phyloP scores from a whole-genome alignment of 2,888 invertebrate genomes.

The Actias luna region DNA sequence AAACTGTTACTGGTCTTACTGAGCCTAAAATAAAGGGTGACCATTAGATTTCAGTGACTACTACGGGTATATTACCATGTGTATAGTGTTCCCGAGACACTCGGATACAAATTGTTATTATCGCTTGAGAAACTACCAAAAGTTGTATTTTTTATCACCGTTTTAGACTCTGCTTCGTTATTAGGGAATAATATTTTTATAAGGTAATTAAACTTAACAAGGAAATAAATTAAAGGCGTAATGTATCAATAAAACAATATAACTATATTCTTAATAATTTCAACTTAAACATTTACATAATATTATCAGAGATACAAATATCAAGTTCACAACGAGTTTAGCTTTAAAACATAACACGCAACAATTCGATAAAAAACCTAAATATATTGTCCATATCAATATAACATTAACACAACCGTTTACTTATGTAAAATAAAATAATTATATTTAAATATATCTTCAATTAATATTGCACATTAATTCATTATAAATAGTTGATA shows the following conservation, averaged over 20 bases:
- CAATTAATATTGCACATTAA: neutral
- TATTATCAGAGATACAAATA: constrained; percentile 17
- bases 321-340: constrained; percentile 24
- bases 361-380: constrained; percentile 38
- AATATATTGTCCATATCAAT: constrained; percentile 9
- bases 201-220: neutral
- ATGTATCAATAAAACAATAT: neutral
- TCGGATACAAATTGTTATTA: no score
- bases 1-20: no score
- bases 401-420: constrained; percentile 54
- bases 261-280: constrained; percentile 53
- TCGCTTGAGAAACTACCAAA: no score
- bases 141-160: no score
- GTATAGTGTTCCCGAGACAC: no score
- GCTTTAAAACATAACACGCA: constrained; percentile 35
- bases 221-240: neutral
- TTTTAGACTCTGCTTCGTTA: neutral
- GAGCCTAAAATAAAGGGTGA: no score
- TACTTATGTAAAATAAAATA: neutral
- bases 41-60: no score
- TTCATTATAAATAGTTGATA: constrained; percentile 26
- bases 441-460: neutral
- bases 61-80: no score
- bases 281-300: constrained; percentile 40
- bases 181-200: neutral